Evolutionary conservation across 2,888 invertebrate species (phyloP).

Genomic region (Dryobotodes eremita): DNA sequence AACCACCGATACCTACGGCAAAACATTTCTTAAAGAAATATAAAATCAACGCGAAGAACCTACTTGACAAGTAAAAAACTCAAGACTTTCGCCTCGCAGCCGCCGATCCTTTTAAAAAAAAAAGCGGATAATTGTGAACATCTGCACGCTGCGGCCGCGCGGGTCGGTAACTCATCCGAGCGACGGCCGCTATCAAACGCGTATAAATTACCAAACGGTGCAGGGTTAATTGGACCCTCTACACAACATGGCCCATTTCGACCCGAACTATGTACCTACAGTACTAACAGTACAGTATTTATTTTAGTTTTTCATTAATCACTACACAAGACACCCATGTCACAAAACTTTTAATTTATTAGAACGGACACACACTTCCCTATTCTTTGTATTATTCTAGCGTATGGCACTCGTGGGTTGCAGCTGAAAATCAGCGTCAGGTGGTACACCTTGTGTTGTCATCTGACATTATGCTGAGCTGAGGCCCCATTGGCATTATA

Average conservation of each 20-base stretch:
- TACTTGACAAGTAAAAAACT: constrained; percentile 70
- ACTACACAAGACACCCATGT: no score
- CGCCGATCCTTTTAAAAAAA: constrained; percentile 69
- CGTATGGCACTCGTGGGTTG: no score
- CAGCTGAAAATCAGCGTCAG: no score
- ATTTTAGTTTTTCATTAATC: no score
- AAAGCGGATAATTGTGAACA: constrained; percentile 83
- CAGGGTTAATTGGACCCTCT: constrained; percentile 63
- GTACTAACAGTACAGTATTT: constrained; percentile 40
- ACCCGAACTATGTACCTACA: constrained; percentile 7
- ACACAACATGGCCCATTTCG: constrained; percentile 36
- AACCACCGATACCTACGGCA: constrained; percentile 22
- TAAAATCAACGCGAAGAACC: constrained; percentile 56
- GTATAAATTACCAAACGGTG: constrained; percentile 75
- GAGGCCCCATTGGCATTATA: no score
- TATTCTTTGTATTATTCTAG: no score
- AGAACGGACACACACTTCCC: no score
- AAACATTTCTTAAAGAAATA: constrained; percentile 37
- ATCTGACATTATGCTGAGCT: no score
- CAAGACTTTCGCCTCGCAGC: constrained; percentile 70
- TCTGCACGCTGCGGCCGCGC: constrained; percentile 76
- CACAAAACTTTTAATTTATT: no score
- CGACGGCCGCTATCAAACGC: constrained; percentile 68
- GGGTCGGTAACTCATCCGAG: constrained; percentile 73
- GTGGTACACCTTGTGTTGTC: no score